Evolutionary conservation across 2,113 vertebrate species (phyloP).

Genomic region (Mormyrus iriodes): DNA sequence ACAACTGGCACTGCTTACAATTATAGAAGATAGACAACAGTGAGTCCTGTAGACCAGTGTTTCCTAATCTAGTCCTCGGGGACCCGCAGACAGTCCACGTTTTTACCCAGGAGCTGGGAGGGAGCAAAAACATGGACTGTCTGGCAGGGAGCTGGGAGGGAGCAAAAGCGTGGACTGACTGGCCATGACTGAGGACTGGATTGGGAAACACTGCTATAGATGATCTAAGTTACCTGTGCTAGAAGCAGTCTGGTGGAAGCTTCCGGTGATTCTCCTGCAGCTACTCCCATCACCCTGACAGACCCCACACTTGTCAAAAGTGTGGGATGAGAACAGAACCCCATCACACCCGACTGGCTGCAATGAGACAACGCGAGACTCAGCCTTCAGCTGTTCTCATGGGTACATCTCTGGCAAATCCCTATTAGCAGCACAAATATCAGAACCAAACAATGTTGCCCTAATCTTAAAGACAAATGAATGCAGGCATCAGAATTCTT

Average conservation of each 20-base stretch:
- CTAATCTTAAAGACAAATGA: background rate
- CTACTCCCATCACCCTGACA: conserved; percentile 95
- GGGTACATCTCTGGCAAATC: background rate
- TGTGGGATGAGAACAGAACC: conserved; percentile 88
- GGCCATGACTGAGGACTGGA: background rate
- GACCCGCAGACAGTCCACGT: background rate
- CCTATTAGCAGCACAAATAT: background rate
- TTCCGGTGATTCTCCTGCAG: conserved; percentile 87
- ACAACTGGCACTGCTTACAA: background rate
- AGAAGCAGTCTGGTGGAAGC: conserved; percentile 74
- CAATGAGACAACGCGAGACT: background rate
- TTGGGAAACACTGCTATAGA: background rate
- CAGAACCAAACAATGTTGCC: background rate
- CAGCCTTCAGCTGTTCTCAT: background rate
- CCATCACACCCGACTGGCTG: conserved; percentile 96
- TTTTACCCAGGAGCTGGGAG: background rate
- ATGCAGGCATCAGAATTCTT: background rate
- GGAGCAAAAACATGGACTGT: background rate
- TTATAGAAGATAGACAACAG: background rate
- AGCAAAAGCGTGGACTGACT: background rate
- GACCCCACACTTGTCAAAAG: conserved; percentile 89
- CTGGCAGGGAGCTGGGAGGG: background rate
- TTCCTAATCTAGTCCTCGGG: background rate
- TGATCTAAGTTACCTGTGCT: conserved; percentile 69
- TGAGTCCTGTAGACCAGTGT: background rate